Evolutionary conservation across 2,797 vertebrate species (phyloP).

Genomic region (Neomorphus geoffroyi): DNA sequence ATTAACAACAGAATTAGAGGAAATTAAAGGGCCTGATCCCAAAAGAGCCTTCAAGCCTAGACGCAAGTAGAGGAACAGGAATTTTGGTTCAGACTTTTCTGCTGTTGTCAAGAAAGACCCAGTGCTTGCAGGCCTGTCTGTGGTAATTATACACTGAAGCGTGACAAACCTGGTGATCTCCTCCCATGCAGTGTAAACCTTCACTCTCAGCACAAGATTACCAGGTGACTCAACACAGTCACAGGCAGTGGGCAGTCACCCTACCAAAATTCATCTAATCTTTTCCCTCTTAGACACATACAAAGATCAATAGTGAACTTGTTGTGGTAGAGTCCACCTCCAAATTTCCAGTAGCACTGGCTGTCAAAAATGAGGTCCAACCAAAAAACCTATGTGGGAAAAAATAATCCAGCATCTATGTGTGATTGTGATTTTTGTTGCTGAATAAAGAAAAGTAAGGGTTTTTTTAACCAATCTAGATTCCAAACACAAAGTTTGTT

Average conservation of each 20-base stretch:
- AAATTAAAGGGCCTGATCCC: neutral
- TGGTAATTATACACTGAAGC: neutral
- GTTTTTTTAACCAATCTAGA: neutral
- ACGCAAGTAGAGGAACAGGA: neutral
- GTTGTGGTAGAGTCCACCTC: neutral
- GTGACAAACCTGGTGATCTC: neutral
- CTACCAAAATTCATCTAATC: neutral
- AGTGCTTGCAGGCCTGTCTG: accelerated
- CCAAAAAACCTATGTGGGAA: neutral
- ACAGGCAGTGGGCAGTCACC: neutral
- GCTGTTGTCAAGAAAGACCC: neutral
- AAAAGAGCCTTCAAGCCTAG: neutral
- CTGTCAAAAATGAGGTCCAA: neutral
- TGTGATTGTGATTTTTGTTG: neutral
- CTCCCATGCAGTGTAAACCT: neutral
- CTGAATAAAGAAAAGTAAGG: neutral
- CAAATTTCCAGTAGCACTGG: neutral
- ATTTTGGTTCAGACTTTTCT: neutral
- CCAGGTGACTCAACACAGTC: neutral
- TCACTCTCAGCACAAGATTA: neutral
- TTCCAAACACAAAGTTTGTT: neutral
- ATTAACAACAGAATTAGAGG: neutral
- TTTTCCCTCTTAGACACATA: neutral
- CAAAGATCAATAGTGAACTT: neutral
- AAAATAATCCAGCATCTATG: neutral